Percentiles rank a stretch among this genome's conserved stretches.
Evolutionary conservation across 2,888 invertebrate genomes (phyloP).

Genomic region (Enchytraeus crypticus): DNA sequence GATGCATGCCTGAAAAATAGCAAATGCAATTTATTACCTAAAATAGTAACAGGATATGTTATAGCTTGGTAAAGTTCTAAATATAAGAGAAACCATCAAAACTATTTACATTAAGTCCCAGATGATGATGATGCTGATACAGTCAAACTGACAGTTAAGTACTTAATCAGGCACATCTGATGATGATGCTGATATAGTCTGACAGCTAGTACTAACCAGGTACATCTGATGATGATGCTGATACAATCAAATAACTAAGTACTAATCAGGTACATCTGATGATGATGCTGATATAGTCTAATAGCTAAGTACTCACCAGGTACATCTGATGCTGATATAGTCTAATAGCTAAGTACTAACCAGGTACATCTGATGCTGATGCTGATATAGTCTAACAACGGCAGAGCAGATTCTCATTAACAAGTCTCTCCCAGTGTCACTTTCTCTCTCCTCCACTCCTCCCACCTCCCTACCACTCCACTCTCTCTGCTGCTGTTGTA

Average conservation of each 20-base stretch:
- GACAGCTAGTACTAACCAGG: no score
- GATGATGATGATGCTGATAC: no score
- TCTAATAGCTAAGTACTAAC: conserved; percentile 11
- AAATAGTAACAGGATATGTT: no score
- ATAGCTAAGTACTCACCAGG: no score
- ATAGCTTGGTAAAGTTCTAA: no score
- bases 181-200: no score
- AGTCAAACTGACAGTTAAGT: no score
- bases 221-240: no score
- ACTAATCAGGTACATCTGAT: neutral
- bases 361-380: conserved; percentile 22
- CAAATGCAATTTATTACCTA: neutral
- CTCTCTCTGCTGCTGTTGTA: conserved; percentile 23
- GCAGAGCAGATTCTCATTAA: conserved; percentile 17
- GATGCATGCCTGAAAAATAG: conserved; percentile 15
- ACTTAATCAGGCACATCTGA: neutral
- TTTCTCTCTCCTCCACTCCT: conserved; percentile 13
- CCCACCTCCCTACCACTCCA: conserved; percentile 18
- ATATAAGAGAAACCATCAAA: no score
- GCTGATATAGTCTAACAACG: conserved; percentile 19
- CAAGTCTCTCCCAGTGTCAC: conserved; percentile 19
- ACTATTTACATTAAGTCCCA: neutral
- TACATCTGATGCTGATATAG: no score
- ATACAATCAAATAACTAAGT: no score
- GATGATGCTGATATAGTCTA: no score